A percentile compares a stretch with the other conserved stretches of the same genome.
These are phyloP conservation scores for Spea multiplicata DNA, from an alignment of 2,113 vertebrate genomes.

Conservation along the genomic window DNA sequence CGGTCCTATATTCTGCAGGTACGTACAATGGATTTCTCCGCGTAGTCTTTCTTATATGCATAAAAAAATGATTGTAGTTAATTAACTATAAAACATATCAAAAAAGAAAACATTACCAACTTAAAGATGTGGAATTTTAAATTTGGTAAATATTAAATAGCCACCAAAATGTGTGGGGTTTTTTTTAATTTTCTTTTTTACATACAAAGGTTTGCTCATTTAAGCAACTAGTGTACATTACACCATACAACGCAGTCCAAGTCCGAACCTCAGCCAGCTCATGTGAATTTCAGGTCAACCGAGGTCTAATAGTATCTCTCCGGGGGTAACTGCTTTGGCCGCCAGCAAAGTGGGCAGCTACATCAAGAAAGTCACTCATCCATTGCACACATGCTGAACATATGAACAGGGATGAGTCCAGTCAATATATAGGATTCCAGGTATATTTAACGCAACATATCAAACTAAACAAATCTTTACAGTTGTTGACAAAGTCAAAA, in stretches of 20 bases:
- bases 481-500: conserved; percentile 46
- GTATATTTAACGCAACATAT: conserved; percentile 49
- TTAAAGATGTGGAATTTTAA: background rate
- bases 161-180: no score
- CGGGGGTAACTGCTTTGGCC: conserved; percentile 58
- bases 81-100: no score
- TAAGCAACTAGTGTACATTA: conserved; percentile 20
- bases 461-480: conserved; percentile 53
- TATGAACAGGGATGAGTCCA: conserved; percentile 61
- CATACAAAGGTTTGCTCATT: background rate
- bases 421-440: conserved; percentile 68
- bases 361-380: conserved; percentile 63
- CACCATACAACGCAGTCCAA: conserved; percentile 11
- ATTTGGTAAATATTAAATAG: background rate
- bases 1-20: no score
- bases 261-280: conserved; percentile 46
- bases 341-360: conserved; percentile 61
- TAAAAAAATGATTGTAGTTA: no score
- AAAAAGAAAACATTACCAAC: no score
- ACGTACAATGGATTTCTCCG: no score
- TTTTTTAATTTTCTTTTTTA: no score
- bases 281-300: conserved; percentile 64
- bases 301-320: conserved; percentile 64
- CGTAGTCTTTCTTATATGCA: no score
- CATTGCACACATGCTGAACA: conserved; percentile 65